These are phyloP conservation scores for Gadopsis marmoratus DNA, from an alignment of 2,797 vertebrate genomes.

Conservation along the genomic window DNA sequence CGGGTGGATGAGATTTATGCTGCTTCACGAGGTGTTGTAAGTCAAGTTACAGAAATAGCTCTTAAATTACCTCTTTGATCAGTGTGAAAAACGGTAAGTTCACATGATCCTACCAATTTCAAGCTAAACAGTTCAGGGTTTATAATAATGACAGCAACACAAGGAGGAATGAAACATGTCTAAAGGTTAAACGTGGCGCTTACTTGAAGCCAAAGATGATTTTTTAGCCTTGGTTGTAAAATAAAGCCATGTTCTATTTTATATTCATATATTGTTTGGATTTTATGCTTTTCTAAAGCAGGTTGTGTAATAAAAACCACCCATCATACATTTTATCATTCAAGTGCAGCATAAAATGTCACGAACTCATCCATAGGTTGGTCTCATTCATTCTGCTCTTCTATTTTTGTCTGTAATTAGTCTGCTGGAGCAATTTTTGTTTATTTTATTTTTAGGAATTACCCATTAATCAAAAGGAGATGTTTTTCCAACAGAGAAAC, in stretches of 20 bases:
- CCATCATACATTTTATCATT: slow-evolving; percentile 17
- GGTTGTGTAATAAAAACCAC: slow-evolving; percentile 2
- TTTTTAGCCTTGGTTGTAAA: background rate
- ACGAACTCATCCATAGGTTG: slow-evolving; percentile 8
- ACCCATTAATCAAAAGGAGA: slow-evolving; percentile 49
- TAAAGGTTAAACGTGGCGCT: background rate
- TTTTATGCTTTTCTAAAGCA: slow-evolving; percentile 11
- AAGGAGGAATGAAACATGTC: background rate
- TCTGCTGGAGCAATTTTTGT: slow-evolving; percentile 27
- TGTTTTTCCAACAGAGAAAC: slow-evolving; percentile 55
- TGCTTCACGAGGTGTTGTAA: background rate
- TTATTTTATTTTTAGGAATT: slow-evolving; percentile 52
- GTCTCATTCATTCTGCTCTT: slow-evolving; percentile 25
- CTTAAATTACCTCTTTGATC: no score
- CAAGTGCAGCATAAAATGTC: background rate
- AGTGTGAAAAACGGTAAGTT: no score
- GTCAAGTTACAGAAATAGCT: background rate
- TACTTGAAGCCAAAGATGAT: background rate
- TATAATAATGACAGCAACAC: background rate
- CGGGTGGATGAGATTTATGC: no score
- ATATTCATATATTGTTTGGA: background rate
- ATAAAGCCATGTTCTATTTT: background rate
- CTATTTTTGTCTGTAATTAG: slow-evolving; percentile 58
- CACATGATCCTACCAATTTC: no score
- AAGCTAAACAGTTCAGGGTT: slow-evolving; percentile 5